phyloP scores from a whole-genome alignment of 2,113 vertebrate species.

The Glaucomys volans region DNA sequence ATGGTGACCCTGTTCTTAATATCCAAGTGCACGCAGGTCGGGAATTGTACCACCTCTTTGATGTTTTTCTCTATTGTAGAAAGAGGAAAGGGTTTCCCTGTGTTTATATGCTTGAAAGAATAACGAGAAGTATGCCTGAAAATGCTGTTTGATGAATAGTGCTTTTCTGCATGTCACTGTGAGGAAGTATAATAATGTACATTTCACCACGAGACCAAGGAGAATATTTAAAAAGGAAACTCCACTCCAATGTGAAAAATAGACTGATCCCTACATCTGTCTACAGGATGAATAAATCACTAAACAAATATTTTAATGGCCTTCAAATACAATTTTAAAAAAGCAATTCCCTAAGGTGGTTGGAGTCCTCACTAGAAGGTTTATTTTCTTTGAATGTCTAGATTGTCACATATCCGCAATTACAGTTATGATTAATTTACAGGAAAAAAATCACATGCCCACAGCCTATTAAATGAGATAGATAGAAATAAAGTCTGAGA shows the following conservation, averaged over 20 bases:
- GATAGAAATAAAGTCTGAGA: slow-evolving; percentile 37
- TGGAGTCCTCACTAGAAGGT: slow-evolving; percentile 63
- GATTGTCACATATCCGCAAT: not conserved
- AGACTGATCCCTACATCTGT: slow-evolving; percentile 57
- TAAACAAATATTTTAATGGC: slow-evolving; percentile 77
- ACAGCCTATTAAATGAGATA: slow-evolving; percentile 43
- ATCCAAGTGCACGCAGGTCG: not conserved
- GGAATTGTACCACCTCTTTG: not conserved
- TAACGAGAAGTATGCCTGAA: slow-evolving; percentile 65
- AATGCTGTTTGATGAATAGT: slow-evolving; percentile 64
- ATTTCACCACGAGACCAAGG: slow-evolving; percentile 66
- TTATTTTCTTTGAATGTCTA: slow-evolving; percentile 64
- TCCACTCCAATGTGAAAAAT: slow-evolving; percentile 68
- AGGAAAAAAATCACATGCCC: slow-evolving; percentile 44
- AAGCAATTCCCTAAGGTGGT: slow-evolving; percentile 47
- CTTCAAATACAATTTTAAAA: slow-evolving; percentile 67
- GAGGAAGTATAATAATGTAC: slow-evolving; percentile 58
- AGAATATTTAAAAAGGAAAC: slow-evolving; percentile 76
- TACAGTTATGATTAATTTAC: slow-evolving; percentile 59
- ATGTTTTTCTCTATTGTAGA: not conserved
- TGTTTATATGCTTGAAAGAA: slow-evolving; percentile 58
- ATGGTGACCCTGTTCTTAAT: slow-evolving; percentile 23
- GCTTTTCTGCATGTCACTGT: slow-evolving; percentile 25
- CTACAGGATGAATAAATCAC: slow-evolving; percentile 75
- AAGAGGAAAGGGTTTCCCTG: slow-evolving; percentile 39